Evolutionary conservation across 2,797 vertebrate species (phyloP).

Genomic region (Coranthus polyacanthus): DNA sequence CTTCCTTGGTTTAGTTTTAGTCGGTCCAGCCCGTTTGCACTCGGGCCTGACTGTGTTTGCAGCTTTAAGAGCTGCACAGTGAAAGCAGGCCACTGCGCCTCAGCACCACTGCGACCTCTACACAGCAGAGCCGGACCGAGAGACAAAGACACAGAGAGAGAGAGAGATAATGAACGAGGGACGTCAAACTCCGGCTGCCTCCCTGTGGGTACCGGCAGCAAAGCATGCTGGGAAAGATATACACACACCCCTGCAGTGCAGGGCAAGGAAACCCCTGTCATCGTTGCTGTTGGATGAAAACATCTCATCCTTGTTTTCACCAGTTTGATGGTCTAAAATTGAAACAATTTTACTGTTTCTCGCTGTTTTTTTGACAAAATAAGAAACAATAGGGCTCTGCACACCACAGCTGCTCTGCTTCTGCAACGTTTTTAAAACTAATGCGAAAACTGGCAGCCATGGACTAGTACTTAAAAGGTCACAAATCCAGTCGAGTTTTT

Average conservation of each 20-base stretch:
- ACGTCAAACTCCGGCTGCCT: slow-evolving; percentile 62
- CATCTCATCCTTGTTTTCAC: slow-evolving; percentile 4
- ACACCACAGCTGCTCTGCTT: background rate
- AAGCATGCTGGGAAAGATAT: slow-evolving; percentile 77
- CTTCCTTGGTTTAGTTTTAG: too few relatives aligned
- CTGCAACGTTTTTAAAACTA: too few relatives aligned
- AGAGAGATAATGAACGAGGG: slow-evolving; percentile 64
- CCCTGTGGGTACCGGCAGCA: slow-evolving; percentile 74
- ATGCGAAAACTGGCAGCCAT: too few relatives aligned
- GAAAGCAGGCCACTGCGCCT: slow-evolving; percentile 81
- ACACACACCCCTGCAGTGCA: slow-evolving; percentile 67
- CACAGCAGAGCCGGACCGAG: slow-evolving; percentile 58
- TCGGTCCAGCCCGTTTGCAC: too few relatives aligned
- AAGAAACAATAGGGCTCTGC: slow-evolving; percentile 28
- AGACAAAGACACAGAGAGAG: slow-evolving; percentile 12
- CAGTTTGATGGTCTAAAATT: background rate
- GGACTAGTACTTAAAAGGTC: too few relatives aligned
- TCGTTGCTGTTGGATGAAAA: slow-evolving; percentile 15
- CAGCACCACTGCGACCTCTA: slow-evolving; percentile 64
- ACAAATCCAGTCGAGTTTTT: too few relatives aligned
- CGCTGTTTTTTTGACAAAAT: slow-evolving; percentile 3
- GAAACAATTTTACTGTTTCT: background rate
- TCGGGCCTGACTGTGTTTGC: background rate
- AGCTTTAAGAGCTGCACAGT: slow-evolving; percentile 72
- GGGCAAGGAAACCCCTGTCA: slow-evolving; percentile 68